These are phyloP conservation scores for Mechanitis mazaeus DNA, from an alignment of 2,888 invertebrate genomes.

Conservation along the genomic window DNA sequence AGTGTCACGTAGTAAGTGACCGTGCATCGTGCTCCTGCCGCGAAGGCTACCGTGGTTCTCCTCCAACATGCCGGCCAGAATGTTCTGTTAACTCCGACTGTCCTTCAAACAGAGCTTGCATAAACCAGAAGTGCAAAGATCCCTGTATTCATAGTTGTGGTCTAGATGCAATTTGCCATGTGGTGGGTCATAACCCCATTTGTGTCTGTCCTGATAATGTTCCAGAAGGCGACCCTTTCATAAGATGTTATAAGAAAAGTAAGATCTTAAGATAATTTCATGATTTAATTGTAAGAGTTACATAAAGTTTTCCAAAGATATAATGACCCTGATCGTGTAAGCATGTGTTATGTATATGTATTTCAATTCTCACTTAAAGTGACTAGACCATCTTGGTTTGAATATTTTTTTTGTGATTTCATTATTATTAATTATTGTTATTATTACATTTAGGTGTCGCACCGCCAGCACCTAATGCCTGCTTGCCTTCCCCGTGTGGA, in stretches of 20 bases:
- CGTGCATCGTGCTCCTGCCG: constrained; percentile 86
- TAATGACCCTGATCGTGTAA: too few species aligned
- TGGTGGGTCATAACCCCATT: constrained; percentile 86
- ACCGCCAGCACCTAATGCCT: constrained; percentile 73
- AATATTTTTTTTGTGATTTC: neutral
- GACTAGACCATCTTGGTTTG: too few species aligned
- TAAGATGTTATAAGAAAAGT: constrained; percentile 78
- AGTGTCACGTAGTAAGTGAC: constrained; percentile 81
- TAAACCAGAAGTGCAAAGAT: constrained; percentile 84
- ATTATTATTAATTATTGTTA: neutral
- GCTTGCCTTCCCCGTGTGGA: constrained; percentile 83
- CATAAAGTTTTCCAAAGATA: too few species aligned
- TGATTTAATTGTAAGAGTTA: neutral
- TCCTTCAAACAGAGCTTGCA: constrained; percentile 82
- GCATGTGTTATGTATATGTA: too few species aligned
- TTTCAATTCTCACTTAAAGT: too few species aligned
- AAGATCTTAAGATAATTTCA: constrained; percentile 30
- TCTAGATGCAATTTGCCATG: constrained; percentile 85
- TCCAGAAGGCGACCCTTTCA: constrained; percentile 86
- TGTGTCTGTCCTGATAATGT: constrained; percentile 82
- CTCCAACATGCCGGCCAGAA: constrained; percentile 85
- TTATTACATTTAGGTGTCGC: constrained; percentile 38
- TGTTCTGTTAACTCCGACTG: constrained; percentile 88
- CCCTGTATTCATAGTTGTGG: constrained; percentile 88
- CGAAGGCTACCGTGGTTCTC: constrained; percentile 81